Percentiles rank a stretch among this genome's conserved stretches.
phyloP scores from a whole-genome alignment of 2,797 vertebrate genomes.

The Sternotherus odoratus region DNA sequence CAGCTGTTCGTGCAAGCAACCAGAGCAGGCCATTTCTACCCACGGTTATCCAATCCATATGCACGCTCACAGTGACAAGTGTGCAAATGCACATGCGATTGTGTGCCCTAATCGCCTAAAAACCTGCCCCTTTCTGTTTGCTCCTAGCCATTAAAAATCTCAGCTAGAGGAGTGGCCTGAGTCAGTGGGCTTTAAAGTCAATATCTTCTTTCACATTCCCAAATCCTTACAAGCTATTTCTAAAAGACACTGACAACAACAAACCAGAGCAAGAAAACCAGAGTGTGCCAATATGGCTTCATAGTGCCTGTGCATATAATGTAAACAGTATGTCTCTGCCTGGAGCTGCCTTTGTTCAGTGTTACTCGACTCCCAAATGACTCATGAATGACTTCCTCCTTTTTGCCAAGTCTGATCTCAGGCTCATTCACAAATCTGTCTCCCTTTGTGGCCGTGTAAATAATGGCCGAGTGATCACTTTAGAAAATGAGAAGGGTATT shows the following conservation, averaged over 20 bases:
- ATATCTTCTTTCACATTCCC: background rate
- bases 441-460: background rate
- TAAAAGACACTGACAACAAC: background rate
- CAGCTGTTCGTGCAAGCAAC: background rate
- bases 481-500: background rate
- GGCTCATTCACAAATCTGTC: background rate
- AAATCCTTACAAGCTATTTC: background rate
- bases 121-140: background rate
- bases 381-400: background rate
- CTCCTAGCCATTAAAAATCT: background rate
- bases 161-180: background rate
- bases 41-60: background rate
- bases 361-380: background rate
- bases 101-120: background rate
- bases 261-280: background rate
- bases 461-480: background rate
- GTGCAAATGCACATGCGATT: background rate
- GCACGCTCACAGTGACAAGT: background rate
- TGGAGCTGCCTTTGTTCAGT: background rate
- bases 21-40: background rate
- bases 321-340: fast-evolving
- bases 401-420: background rate
- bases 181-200: background rate
- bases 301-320: background rate
- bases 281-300: background rate